Evolutionary conservation across 2,113 vertebrate species (phyloP).

Genomic region (Apistogramma diplotaenia): DNA sequence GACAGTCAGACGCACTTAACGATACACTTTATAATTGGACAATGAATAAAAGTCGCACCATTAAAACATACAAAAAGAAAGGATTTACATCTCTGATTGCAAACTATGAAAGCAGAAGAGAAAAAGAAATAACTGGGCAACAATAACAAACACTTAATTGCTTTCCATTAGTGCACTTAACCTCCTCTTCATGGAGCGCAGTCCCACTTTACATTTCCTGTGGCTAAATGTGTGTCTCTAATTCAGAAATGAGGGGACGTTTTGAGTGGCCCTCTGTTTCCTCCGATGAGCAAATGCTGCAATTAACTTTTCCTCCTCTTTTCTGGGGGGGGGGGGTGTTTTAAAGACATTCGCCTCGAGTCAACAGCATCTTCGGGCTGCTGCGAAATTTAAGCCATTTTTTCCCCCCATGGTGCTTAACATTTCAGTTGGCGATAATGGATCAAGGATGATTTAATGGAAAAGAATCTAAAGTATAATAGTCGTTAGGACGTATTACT

Average conservation of each 20-base stretch:
- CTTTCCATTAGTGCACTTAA: constrained; percentile 75
- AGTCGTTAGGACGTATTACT: constrained; percentile 60
- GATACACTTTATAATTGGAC: constrained; percentile 11
- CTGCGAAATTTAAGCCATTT: constrained; percentile 84
- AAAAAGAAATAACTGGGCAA: constrained; percentile 62
- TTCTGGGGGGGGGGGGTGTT: constrained; percentile 83
- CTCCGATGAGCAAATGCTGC: constrained; percentile 89
- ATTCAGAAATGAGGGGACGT: constrained; percentile 91
- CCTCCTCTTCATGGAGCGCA: constrained; percentile 65
- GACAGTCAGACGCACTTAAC: constrained; percentile 26
- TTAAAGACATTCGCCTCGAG: constrained; percentile 85
- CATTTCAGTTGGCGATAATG: constrained; percentile 85
- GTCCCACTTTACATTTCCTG: constrained; percentile 68
- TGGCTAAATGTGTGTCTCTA: constrained; percentile 80
- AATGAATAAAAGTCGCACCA: constrained; percentile 36
- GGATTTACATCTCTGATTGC: constrained; percentile 46
- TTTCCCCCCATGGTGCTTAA: constrained; percentile 81
- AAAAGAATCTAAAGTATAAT: constrained; percentile 67
- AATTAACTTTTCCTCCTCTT: constrained; percentile 89
- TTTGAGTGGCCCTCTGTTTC: constrained; percentile 92
- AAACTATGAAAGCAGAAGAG: constrained; percentile 59
- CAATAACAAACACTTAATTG: constrained; percentile 73
- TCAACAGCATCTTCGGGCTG: constrained; percentile 80
- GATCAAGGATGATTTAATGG: constrained; percentile 82
- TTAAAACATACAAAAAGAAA: constrained; percentile 25